phyloP scores from a whole-genome alignment of 2,113 vertebrate species.

The Eulacestoma nigropectus region DNA sequence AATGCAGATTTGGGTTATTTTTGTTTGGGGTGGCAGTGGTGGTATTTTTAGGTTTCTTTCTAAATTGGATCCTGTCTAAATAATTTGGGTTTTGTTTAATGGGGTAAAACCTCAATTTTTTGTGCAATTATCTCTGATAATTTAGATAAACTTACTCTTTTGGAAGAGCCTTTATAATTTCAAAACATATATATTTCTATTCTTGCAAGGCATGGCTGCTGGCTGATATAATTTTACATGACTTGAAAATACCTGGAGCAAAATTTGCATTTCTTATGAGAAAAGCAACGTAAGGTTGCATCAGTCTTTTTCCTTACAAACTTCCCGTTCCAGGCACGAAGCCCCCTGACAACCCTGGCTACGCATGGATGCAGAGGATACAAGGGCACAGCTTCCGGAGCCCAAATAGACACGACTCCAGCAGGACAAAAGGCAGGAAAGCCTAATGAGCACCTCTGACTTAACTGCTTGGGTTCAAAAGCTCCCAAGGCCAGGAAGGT shows the following conservation, averaged over 20 bases:
- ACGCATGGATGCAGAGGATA: background rate
- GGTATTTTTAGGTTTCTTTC: background rate
- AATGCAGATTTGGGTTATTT: background rate
- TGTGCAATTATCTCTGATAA: background rate
- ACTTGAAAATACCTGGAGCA: conserved; percentile 12
- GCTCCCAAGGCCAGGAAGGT: background rate
- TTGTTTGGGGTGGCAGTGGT: background rate
- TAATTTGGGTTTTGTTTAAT: background rate
- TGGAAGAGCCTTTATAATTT: background rate
- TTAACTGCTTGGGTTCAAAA: background rate
- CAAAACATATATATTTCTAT: conserved; percentile 1
- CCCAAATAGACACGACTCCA: background rate
- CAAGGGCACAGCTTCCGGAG: background rate
- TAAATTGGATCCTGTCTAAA: background rate
- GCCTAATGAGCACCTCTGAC: background rate
- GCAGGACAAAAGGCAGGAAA: background rate
- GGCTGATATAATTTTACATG: conserved; percentile 24
- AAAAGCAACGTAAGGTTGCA: background rate
- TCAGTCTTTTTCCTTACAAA: background rate
- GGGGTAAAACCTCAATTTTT: background rate
- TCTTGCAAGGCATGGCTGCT: conserved; percentile 57
- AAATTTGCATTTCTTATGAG: background rate
- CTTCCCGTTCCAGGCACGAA: background rate
- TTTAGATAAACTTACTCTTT: background rate
- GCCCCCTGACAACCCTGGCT: background rate